phyloP scores from a whole-genome alignment of 2,888 invertebrate genomes.

The Suillia variegata region DNA sequence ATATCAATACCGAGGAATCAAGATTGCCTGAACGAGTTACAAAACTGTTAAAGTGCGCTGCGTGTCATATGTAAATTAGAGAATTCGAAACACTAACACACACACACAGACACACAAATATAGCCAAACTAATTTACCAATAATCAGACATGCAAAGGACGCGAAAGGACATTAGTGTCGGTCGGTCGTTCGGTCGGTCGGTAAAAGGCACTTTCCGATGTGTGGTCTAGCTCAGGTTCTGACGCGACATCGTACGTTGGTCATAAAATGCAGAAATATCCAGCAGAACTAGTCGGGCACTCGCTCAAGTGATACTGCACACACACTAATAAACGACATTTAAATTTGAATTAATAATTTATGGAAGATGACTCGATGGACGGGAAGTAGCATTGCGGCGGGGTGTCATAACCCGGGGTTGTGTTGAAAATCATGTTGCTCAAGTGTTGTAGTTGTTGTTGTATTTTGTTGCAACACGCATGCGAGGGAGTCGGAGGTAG shows the following conservation, averaged over 20 bases:
- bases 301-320: conserved; percentile 46
- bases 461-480: too few relatives aligned
- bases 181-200: not conserved
- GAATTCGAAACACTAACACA: too few relatives aligned
- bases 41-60: conserved; percentile 38
- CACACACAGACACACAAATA: too few relatives aligned
- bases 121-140: conserved; percentile 32
- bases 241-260: not conserved
- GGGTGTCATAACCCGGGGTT: conserved; percentile 25
- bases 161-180: conserved; percentile 45
- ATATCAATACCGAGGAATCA: conserved; percentile 20
- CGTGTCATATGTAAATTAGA: conserved; percentile 54
- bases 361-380: conserved; percentile 34
- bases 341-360: conserved; percentile 47
- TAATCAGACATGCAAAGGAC: conserved; percentile 44
- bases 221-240: not conserved
- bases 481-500: not conserved
- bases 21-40: conserved; percentile 19
- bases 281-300: not conserved
- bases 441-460: not conserved
- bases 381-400: not conserved
- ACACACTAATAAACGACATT: conserved; percentile 51
- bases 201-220: not conserved
- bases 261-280: conserved; percentile 14
- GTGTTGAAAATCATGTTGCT: conserved; percentile 24